Conservation (phyloP, 2,888 invertebrate species). For the Ischnus inquisitorius region DNA sequence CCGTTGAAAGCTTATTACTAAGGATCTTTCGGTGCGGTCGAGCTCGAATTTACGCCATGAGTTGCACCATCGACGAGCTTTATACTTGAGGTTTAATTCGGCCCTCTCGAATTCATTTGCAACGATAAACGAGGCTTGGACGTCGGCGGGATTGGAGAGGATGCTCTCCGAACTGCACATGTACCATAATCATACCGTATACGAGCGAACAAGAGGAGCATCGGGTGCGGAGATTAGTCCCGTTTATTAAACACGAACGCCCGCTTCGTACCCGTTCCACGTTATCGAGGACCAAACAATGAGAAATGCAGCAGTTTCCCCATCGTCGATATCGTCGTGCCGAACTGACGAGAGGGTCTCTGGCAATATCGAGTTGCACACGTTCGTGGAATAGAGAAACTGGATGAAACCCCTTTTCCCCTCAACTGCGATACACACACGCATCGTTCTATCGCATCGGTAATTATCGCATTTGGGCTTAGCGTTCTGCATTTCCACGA, state of each 20-base stretch:
- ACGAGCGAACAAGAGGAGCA: constrained; percentile 44
- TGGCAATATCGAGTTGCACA: constrained; percentile 27
- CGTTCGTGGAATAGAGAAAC: constrained; percentile 6
- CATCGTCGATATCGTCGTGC: constrained; percentile 48
- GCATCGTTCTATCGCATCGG: constrained; percentile 25
- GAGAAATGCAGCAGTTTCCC: constrained; percentile 44
- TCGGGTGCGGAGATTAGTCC: constrained; percentile 78
- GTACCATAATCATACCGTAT: constrained; percentile 16
- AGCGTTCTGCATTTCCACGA: not conserved
- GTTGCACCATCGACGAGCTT: constrained; percentile 73
- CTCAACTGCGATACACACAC: constrained; percentile 9
- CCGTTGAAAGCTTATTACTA: constrained; percentile 76
- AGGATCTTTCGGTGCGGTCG: constrained; percentile 40
- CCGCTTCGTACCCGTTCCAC: constrained; percentile 28
- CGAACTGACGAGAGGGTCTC: constrained; percentile 19
- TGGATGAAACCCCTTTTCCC: constrained; percentile 1
- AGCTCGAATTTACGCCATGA: constrained; percentile 48
- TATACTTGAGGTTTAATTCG: constrained; percentile 84
- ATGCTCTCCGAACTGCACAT: constrained; percentile 22
- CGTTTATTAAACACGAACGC: constrained; percentile 81
- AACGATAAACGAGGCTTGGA: constrained; percentile 79
- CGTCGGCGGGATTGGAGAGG: constrained; percentile 38
- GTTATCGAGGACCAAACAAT: constrained; percentile 29
- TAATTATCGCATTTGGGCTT: constrained; percentile 47
- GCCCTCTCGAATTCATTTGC: constrained; percentile 83